Evolutionary conservation across 1,140 invertebrate genomes (phyloP).

Genomic region (Cyclina sinensis): DNA sequence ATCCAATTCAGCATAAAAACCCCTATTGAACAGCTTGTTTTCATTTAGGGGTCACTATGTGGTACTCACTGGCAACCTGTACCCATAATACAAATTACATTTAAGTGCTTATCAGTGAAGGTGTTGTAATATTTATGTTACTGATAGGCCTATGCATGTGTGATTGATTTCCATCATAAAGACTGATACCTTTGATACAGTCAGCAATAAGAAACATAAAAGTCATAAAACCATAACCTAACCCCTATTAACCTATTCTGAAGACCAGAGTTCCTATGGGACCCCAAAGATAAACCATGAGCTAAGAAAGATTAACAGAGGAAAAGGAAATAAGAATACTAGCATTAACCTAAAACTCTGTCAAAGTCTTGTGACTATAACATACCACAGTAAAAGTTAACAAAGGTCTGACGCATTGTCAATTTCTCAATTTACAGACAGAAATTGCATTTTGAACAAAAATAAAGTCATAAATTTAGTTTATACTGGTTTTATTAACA

Average conservation of each 20-base stretch:
- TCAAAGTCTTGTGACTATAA: too few species aligned
- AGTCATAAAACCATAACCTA: not conserved
- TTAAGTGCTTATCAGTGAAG: slow-evolving; percentile 6
- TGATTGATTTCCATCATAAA: not conserved
- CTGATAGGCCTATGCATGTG: slow-evolving; percentile 1
- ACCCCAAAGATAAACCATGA: too few species aligned
- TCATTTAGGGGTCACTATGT: not conserved
- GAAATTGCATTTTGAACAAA: too few species aligned
- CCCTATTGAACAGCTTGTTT: not conserved
- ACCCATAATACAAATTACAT: not conserved
- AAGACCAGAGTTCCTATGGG: too few species aligned
- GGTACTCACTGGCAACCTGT: not conserved
- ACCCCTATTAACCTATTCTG: not conserved
- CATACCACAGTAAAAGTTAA: too few species aligned
- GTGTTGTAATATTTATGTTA: slow-evolving; percentile 20
- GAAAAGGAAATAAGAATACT: too few species aligned
- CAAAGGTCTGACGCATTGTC: too few species aligned
- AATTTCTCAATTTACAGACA: too few species aligned
- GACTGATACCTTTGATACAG: not conserved
- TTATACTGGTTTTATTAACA: too few species aligned
- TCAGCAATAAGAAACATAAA: not conserved
- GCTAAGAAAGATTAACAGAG: too few species aligned
- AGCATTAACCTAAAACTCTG: too few species aligned
- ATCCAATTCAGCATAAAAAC: not conserved
- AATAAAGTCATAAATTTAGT: too few species aligned